Percentiles rank a stretch among this genome's conserved stretches.
phyloP scores from a whole-genome alignment of 92 coral and sea anemone genomes.

The Epizoanthus stellaris region DNA sequence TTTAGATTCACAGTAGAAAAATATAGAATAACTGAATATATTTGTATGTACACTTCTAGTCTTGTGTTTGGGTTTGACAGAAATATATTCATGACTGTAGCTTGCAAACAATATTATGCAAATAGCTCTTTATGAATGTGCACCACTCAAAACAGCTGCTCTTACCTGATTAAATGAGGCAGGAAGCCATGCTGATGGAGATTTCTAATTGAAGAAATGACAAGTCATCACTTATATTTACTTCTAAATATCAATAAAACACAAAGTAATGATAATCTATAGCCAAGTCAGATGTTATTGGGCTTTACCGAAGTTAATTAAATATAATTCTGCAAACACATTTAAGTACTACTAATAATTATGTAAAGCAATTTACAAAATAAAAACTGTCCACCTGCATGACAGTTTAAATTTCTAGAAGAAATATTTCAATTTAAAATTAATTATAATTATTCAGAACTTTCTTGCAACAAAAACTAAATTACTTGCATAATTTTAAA shows the following conservation, averaged over 20 bases:
- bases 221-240: slow-evolving; percentile 1
- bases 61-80: not conserved
- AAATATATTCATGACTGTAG: not conserved
- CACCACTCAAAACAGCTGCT: not conserved
- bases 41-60: not conserved
- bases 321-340: too few species aligned
- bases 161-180: slow-evolving; percentile 98
- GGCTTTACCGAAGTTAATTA: too few species aligned
- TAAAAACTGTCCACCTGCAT: too few species aligned
- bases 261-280: not conserved
- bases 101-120: not conserved
- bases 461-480: too few species aligned
- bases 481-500: too few species aligned
- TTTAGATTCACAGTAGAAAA: not conserved
- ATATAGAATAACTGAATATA: not conserved
- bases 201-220: slow-evolving; percentile 59
- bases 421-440: too few species aligned
- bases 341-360: too few species aligned
- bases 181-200: slow-evolving; percentile 95
- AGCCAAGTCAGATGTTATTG: too few species aligned
- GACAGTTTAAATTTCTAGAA: too few species aligned
- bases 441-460: too few species aligned
- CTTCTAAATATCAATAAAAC: not conserved
- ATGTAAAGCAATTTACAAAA: too few species aligned
- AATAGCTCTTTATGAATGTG: not conserved